Evolutionary conservation across 2,888 invertebrate genomes (phyloP).

Genomic region (Brenthis hecate): DNA sequence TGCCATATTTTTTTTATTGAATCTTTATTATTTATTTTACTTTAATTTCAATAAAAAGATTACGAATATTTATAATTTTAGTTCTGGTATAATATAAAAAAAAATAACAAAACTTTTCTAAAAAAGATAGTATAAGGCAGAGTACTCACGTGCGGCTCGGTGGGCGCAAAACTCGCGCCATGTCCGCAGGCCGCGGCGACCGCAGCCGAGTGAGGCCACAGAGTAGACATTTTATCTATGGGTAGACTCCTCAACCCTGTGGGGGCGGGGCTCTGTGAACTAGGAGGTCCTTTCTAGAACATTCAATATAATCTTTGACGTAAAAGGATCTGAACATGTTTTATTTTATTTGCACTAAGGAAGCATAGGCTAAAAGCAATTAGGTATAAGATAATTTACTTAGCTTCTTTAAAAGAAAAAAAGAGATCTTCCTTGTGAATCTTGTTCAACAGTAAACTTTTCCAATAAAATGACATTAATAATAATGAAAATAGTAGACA

Average conservation of each 20-base stretch:
- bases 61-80: too few species aligned
- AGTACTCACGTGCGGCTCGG: conserved; percentile 75
- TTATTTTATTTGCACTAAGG: conserved; percentile 11
- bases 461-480: too few species aligned
- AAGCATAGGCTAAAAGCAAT: background rate
- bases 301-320: conserved; percentile 10
- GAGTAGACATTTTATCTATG: conserved; percentile 30
- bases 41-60: too few species aligned
- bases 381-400: too few species aligned
- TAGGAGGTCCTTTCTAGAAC: conserved; percentile 14
- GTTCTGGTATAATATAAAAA: background rate
- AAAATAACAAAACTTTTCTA: background rate
- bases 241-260: conserved; percentile 29
- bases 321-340: conserved; percentile 3
- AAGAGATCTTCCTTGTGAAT: too few species aligned
- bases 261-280: conserved; percentile 18
- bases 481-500: too few species aligned
- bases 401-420: too few species aligned
- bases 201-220: conserved; percentile 56
- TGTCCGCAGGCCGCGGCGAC: conserved; percentile 74
- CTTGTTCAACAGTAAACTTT: too few species aligned
- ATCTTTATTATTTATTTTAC: too few species aligned
- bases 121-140: conserved; percentile 19
- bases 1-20: too few species aligned
- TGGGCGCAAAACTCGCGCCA: conserved; percentile 73